Percentiles rank a stretch among this genome's conserved stretches.
phyloP scores from a whole-genome alignment of 2,113 vertebrate species.

The Hystrix brachyura region DNA sequence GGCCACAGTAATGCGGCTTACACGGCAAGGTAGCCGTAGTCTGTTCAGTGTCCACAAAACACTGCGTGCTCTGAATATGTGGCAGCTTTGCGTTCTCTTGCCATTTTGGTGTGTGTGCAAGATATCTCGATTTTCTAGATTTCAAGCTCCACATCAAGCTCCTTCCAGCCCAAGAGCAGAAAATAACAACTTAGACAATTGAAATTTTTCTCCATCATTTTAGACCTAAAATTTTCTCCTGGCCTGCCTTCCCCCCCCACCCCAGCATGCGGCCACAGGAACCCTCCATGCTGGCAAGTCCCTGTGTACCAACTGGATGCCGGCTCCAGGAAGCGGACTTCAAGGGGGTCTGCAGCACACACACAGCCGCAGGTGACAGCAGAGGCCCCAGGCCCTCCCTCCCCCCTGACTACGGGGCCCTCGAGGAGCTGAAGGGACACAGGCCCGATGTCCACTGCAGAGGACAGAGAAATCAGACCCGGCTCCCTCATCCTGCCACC shows the following conservation, averaged over 20 bases:
- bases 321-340: not conserved
- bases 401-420: not conserved
- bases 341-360: not conserved
- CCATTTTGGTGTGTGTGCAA: not conserved
- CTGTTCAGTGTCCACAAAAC: not conserved
- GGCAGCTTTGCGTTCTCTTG: not conserved
- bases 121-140: conserved; percentile 1
- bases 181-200: not conserved
- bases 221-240: not conserved
- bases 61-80: not conserved
- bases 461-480: not conserved
- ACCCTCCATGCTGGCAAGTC: not conserved
- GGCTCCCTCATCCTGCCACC: not conserved
- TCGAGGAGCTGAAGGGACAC: not conserved
- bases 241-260: not conserved
- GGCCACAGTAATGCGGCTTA: not conserved
- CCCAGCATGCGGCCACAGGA: not conserved
- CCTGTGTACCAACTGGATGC: not conserved
- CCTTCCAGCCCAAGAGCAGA: not conserved
- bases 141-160: not conserved
- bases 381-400: not conserved
- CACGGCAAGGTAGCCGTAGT: not conserved
- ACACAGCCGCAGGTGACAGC: not conserved
- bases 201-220: not conserved
- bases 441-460: no score